phyloP scores from a whole-genome alignment of 2,888 invertebrate genomes.

The Sympetrum striolatum region DNA sequence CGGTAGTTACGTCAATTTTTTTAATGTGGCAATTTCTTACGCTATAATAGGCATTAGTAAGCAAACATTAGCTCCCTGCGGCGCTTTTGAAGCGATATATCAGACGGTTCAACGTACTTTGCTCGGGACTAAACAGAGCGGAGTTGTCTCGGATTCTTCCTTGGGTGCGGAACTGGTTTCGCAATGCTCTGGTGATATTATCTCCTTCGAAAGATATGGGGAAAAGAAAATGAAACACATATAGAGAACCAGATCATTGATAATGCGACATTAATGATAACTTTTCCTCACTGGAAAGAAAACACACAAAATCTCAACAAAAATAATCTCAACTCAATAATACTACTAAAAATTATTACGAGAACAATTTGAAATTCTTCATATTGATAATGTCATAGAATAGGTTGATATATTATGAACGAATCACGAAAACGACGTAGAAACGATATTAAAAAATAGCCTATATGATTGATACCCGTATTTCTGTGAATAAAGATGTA shows the following conservation, averaged over 20 bases:
- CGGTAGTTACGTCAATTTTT: neutral
- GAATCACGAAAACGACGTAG: too few relatives aligned
- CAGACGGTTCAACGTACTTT: constrained; percentile 31
- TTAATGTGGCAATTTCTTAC: neutral
- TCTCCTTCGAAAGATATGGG: neutral
- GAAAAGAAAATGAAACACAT: neutral
- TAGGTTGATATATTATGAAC: too few relatives aligned
- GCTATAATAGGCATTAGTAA: neutral
- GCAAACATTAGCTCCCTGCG: constrained; percentile 2
- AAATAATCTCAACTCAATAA: too few relatives aligned
- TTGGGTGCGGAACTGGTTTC: constrained; percentile 20
- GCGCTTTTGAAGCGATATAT: neutral
- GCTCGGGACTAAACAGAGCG: constrained; percentile 26
- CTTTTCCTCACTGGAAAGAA: neutral
- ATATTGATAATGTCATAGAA: too few relatives aligned
- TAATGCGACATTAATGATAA: neutral
- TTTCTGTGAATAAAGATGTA: too few relatives aligned
- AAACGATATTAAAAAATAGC: too few relatives aligned
- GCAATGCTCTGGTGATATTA: constrained; percentile 33
- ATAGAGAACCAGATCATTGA: neutral
- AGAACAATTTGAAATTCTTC: too few relatives aligned
- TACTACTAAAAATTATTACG: too few relatives aligned
- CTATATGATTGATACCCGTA: too few relatives aligned
- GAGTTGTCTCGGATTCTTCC: constrained; percentile 12
- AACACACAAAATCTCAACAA: too few relatives aligned